These are phyloP conservation scores for Lithobius niger DNA, from an alignment of 1,140 invertebrate genomes.

Conservation along the genomic window DNA sequence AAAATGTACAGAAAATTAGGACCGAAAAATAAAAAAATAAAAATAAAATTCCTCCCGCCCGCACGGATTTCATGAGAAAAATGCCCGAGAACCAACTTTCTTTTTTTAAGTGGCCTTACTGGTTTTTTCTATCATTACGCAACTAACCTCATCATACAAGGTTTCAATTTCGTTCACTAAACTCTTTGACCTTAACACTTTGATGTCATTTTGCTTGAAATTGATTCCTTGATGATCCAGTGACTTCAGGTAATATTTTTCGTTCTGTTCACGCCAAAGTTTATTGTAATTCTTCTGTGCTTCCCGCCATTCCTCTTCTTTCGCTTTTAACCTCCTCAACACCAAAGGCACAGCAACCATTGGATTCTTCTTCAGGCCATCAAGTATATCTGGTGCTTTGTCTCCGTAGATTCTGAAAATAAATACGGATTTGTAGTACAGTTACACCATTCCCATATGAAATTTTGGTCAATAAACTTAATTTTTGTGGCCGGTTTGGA, in stretches of 20 bases:
- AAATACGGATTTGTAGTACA: too few relatives aligned
- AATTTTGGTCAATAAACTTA: too few relatives aligned
- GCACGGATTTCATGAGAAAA: too few relatives aligned
- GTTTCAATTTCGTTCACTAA: constrained; percentile 93
- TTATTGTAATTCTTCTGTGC: constrained; percentile 95
- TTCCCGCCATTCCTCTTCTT: constrained; percentile 96
- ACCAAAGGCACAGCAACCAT: constrained; percentile 87
- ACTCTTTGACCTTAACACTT: constrained; percentile 85
- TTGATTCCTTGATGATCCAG: constrained; percentile 96
- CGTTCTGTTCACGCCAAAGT: constrained; percentile 95
- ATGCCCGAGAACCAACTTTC: too few relatives aligned
- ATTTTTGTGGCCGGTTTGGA: too few relatives aligned
- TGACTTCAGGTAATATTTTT: constrained; percentile 96
- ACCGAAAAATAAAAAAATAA: too few relatives aligned
- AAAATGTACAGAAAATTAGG: too few relatives aligned
- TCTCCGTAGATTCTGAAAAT: constrained; percentile 74
- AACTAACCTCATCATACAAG: constrained; percentile 84
- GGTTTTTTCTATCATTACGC: too few relatives aligned
- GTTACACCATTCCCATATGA: too few relatives aligned
- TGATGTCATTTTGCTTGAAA: constrained; percentile 96
- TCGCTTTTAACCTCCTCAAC: constrained; percentile 75
- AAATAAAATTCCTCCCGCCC: too few relatives aligned
- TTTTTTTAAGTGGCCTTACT: too few relatives aligned
- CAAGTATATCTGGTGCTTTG: constrained; percentile 88
- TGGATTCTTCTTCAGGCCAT: constrained; percentile 91